Evolutionary conservation across 2,888 invertebrate species (phyloP), one percentile per base, ranked within the genome.

Genomic region (Nipponacmea schrenckii): DNA sequence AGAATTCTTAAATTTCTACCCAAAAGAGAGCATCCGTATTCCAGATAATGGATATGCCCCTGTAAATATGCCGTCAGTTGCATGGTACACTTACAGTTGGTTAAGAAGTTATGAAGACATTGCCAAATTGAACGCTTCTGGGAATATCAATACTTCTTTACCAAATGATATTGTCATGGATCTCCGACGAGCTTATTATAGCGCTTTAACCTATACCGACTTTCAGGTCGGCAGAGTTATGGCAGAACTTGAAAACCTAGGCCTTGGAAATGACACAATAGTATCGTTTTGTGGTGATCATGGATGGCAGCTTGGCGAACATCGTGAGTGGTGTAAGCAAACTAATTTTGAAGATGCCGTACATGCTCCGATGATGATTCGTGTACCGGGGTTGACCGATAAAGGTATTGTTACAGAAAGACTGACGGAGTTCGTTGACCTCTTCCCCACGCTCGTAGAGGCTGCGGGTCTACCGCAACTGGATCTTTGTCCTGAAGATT

Each of bases 351-450:
- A 84, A 67, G 65, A 80, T 0, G 76, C 80, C 2, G 80, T 80
- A 0, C 82, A 80, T 56, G 81, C 80, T 12, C 83, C 83, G 2
- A 78, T 82, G 79, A 79, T 83, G 78, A 69, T 83, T 10, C 76
- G 68, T 17, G 72, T 80, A 26, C 78, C 76, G 0, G 80, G 78
- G 5, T 1, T 73, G 7, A 80, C 79, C 0, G 76, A 78, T 50
- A 31, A 69, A 17, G 81, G 81, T 7, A 68, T 78, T 0, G 76
- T 76, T 3, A 79, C 80, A 8, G 79, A 79, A 62, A 20, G 76
- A n/a, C 73, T 83, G 3, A 78, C 79, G 14, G 82, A 83, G 69
- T 81, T 80, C 67, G 81, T 83, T 14, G 83, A 83, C 65, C 71
- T 83, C 2, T 82, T 80, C 63, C 83, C 83, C 7, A 82, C 81